A percentile compares a stretch with the other conserved stretches of the same genome.
phyloP scores from a whole-genome alignment of 2,888 invertebrate genomes.

The Cordylochernes scorpioides region DNA sequence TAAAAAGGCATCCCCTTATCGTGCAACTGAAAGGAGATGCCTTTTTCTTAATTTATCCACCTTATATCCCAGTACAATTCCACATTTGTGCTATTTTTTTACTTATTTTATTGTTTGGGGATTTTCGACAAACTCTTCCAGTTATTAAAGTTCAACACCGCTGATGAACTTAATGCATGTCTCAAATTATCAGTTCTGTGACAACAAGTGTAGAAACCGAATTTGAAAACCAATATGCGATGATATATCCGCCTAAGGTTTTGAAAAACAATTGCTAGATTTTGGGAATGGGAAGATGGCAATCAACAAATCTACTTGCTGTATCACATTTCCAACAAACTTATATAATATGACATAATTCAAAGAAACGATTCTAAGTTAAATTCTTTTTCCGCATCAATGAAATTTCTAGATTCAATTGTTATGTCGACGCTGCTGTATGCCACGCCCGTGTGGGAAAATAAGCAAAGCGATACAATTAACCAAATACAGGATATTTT shows the following conservation, averaged over 20 bases:
- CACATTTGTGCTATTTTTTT: no score
- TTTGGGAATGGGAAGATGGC: constrained; percentile 6
- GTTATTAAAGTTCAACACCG: constrained; percentile 11
- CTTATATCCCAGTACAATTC: no score
- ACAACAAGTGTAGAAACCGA: constrained; percentile 7
- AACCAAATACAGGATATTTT: no score
- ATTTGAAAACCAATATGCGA: constrained; percentile 11
- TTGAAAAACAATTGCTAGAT: constrained; percentile 7
- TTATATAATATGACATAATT: not conserved
- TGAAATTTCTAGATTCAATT: no score
- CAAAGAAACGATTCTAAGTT: no score
- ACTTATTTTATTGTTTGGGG: constrained; percentile 14
- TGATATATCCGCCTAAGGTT: constrained; percentile 3
- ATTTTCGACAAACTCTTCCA: constrained; percentile 15
- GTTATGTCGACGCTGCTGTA: no score
- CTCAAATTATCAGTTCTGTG: constrained; percentile 15
- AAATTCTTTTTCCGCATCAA: no score
- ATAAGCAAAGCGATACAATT: no score
- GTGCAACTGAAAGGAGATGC: no score
- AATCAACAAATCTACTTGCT: not conserved
- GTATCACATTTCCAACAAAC: constrained; percentile 4
- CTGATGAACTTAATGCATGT: constrained; percentile 15
- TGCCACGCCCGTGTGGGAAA: no score
- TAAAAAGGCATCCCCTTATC: no score
- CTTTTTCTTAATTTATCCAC: no score